Conservation (phyloP, 2,888 invertebrate species). For the Drosophila anomalata region DNA sequence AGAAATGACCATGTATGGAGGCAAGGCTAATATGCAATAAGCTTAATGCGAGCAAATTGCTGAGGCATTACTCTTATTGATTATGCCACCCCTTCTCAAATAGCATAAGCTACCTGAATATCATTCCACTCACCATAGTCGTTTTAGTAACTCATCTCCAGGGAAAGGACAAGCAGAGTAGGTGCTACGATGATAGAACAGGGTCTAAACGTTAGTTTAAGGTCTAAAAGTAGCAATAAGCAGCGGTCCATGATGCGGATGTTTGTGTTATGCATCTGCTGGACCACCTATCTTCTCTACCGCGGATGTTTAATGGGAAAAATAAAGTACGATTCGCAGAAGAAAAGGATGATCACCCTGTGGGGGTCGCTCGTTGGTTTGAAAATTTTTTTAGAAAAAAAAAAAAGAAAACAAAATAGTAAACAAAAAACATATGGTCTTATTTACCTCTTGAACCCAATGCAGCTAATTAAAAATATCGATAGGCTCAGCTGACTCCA, state of each 20-base stretch:
- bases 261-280: not conserved
- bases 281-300: conserved; percentile 27
- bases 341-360: not conserved
- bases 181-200: not conserved
- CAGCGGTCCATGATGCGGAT: conserved; percentile 3
- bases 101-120: not conserved
- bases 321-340: conserved; percentile 14
- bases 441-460: no score
- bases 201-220: no score
- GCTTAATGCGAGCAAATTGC: not conserved
- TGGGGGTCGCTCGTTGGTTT: no score
- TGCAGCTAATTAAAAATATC: no score
- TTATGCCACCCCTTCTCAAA: not conserved
- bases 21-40: no score
- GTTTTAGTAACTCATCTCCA: not conserved
- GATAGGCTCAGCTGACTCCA: no score
- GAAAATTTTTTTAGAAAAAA: no score
- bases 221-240: no score
- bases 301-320: conserved; percentile 15
- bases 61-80: not conserved
- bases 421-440: no score
- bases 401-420: no score
- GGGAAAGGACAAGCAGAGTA: not conserved
- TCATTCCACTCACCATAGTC: not conserved
- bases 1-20: no score